Evolutionary conservation across 1,140 invertebrate genomes (phyloP), one percentile per base, ranked within the genome.

Genomic region (Scylla paramamosain): DNA sequence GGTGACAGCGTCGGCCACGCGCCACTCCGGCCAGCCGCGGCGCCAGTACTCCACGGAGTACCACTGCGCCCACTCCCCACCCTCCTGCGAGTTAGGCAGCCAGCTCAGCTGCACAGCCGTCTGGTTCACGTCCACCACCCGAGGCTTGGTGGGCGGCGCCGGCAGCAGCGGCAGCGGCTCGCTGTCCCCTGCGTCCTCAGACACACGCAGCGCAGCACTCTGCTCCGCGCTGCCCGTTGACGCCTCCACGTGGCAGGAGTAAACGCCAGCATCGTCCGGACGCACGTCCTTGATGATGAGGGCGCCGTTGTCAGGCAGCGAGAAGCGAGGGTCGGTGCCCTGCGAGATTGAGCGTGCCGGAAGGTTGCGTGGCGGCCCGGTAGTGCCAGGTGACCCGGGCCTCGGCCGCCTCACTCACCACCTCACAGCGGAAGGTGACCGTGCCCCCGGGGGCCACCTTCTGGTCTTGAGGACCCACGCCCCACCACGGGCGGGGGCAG

Each of bases 31-130:
- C 93, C 93, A 94, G 32, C 93, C 93, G 29, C 67, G 87, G 28
- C 88, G 52, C 93, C 93, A 94, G 87, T 94, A 90, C 32, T 94
- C 93, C 25, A 94, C 86, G 6, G 93, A 77, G 93, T 94, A 94
- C 93, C 93, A 94, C 86, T 94, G 87, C 12, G 32, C 86, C 32
- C 28, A 45, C 52, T 82, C 67, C 29, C 32, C 88, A 28, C 32
- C 77, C n/a, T 31, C 87, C n/a, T 91, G 93, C 16, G 93, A 94
- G 87, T 94, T 94, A 14, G 93, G 93, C 87, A 94, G 67, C 93
- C 93, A 94, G 82, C 87, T 94, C 31, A 94, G 45, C 25, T 82
- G 59, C 32, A 94, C 87, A 1, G 93, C 87, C 52, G 88, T 94
- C 46, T 90, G 52, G 45, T 94, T 94, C 0, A 94, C 32, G 14